Percentiles rank a stretch among this genome's conserved stretches.
phyloP scores from a whole-genome alignment of 2,797 vertebrate genomes.

The Amazonetta brasiliensis region DNA sequence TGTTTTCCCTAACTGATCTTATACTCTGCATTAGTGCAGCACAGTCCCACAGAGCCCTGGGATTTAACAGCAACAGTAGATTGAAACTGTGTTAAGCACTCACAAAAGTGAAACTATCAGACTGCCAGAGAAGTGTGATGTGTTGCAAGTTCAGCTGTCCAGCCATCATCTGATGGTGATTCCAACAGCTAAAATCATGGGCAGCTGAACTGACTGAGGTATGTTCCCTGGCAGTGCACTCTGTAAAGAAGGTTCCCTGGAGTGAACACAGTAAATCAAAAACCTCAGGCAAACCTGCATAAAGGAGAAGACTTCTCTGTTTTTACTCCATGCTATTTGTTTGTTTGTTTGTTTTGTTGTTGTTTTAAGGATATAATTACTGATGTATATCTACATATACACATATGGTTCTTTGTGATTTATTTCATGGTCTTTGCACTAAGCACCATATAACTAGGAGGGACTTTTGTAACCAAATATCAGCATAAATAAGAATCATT shows the following conservation, averaged over 20 bases:
- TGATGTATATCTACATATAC: neutral
- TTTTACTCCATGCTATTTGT: neutral
- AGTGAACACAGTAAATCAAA: neutral
- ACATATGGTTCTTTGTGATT: neutral
- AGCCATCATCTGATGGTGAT: neutral
- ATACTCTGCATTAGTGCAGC: neutral
- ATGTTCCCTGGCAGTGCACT: neutral
- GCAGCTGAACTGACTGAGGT: neutral
- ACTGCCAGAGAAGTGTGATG: neutral
- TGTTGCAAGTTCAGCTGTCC: neutral
- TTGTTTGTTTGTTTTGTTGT: neutral
- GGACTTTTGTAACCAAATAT: neutral
- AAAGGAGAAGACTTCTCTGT: neutral
- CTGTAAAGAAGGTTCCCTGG: neutral
- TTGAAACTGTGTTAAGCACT: neutral
- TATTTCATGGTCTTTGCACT: neutral
- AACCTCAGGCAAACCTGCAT: neutral
- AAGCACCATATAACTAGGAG: neutral
- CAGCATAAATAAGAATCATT: neutral
- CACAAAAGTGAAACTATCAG: neutral
- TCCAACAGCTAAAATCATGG: neutral
- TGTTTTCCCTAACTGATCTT: neutral
- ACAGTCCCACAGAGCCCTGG: neutral
- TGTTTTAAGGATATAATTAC: neutral
- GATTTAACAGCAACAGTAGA: neutral